These are phyloP conservation scores for Apotomis betuletana DNA, from an alignment of 2,888 invertebrate genomes.

Conservation along the genomic window DNA sequence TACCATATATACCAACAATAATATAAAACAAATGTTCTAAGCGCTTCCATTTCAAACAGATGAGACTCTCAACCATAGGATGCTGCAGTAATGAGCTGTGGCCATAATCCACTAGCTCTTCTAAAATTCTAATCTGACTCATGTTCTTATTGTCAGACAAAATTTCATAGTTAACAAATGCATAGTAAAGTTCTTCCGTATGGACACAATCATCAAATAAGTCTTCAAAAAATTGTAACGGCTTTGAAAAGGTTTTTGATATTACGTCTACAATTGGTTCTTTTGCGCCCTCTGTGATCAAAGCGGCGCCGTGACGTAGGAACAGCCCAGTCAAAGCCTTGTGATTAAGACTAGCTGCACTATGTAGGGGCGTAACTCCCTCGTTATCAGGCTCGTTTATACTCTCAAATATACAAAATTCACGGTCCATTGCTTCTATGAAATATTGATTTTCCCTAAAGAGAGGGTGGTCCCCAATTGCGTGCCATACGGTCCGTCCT, in stretches of 20 bases:
- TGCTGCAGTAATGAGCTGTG: conserved; percentile 8
- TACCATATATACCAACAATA: neutral
- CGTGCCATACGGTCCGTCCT: neutral
- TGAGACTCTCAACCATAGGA: neutral
- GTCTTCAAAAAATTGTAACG: neutral
- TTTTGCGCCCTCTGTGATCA: neutral
- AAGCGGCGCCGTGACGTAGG: neutral
- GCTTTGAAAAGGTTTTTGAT: neutral
- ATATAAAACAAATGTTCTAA: neutral
- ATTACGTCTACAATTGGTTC: conserved; percentile 2
- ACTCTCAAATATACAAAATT: neutral
- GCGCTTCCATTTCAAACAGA: neutral
- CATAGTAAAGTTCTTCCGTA: neutral
- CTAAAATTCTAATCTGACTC: conserved; percentile 1
- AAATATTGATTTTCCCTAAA: neutral
- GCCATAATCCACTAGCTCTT: conserved; percentile 7
- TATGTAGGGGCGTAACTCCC: neutral
- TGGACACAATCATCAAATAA: conserved; percentile 9
- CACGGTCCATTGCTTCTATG: neutral
- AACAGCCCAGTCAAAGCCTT: neutral
- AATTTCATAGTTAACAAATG: neutral
- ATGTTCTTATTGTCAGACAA: neutral
- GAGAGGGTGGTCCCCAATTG: neutral
- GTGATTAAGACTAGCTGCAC: neutral
- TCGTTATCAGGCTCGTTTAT: neutral